Evolutionary conservation across 2,888 invertebrate species (phyloP), one percentile per base, ranked within the genome.

Genomic region (Steromphala cineraria): DNA sequence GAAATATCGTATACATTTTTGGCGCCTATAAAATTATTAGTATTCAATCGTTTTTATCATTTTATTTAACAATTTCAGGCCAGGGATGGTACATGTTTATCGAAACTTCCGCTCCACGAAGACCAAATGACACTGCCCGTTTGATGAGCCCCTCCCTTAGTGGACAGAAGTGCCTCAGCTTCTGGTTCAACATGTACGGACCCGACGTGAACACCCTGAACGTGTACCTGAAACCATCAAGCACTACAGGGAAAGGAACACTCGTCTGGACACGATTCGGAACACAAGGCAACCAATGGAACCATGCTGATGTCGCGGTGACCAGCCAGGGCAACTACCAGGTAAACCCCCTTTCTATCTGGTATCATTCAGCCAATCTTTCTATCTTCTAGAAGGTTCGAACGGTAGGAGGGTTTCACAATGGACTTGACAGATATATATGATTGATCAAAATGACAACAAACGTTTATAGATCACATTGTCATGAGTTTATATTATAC

Each of bases 71-170:
- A n/a, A n/a, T n/a, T n/a, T n/a, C 80, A 86, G 86, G 75, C 40
- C 55, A 83, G 84, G 90, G 90, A 40, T 89, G 85, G 83, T 95
- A 95, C 87, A 94, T 95, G 0, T 95, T 92, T 90, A 95, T 95
- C 67, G 95, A 95, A 89, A 94, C 95, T 0, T 93, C 95, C 3
- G 94, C 94, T 85, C 95, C 95, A 0, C 92, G 95, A 62, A 88
- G 94, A 82, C 95, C 95, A 0, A 95, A 95, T 2, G 95, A 95
- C 89, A 93, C 93, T 53, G 95, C 95, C 0, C 92, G 94, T 81
- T 92, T 95, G 15, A 80, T 86, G 19, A 89, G 89, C 78, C 87
- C 88, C 0, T 19, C 75, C n/a, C 89, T 91, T 40, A 77, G 53
- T n/a, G 87, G 86, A 77, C 40, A 78, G 55, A 17, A 71, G 21